Evolutionary conservation across 2,797 vertebrate genomes (phyloP).

Genomic region (Pangasius djambal): DNA sequence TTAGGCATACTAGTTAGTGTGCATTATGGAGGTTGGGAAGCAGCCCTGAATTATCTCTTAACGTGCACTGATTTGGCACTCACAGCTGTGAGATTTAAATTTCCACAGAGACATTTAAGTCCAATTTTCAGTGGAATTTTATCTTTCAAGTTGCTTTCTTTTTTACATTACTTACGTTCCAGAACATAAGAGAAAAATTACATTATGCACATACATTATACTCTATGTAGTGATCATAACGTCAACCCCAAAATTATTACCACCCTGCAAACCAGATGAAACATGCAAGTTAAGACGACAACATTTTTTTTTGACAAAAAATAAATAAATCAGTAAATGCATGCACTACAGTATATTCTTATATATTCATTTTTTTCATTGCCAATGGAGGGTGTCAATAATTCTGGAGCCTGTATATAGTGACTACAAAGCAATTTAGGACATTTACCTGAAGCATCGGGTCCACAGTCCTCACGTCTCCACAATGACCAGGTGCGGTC

Average conservation of each 20-base stretch:
- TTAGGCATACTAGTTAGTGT: conserved; percentile 1
- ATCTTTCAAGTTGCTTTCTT: background rate
- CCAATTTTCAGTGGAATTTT: background rate
- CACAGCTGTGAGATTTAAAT: background rate
- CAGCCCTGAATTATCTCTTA: conserved; percentile 5
- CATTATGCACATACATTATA: background rate
- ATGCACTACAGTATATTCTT: background rate
- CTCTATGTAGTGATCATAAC: background rate
- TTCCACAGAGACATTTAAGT: background rate
- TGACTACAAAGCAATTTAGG: background rate
- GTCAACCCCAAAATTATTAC: background rate
- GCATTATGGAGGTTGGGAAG: background rate
- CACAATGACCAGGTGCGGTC: conserved; percentile 97
- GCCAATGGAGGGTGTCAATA: background rate
- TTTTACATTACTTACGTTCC: background rate
- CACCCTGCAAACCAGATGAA: background rate
- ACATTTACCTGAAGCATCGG: conserved; percentile 78
- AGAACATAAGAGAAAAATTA: background rate
- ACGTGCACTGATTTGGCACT: background rate
- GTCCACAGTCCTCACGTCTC: conserved; percentile 71
- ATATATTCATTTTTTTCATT: background rate
- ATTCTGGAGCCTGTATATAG: background rate
- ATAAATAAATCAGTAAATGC: background rate
- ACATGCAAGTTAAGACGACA: too few relatives aligned
- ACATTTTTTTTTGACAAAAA: background rate